Base-by-base conservation (phyloP, 2,113 vertebrate species). In the Otis tarda region DNA sequence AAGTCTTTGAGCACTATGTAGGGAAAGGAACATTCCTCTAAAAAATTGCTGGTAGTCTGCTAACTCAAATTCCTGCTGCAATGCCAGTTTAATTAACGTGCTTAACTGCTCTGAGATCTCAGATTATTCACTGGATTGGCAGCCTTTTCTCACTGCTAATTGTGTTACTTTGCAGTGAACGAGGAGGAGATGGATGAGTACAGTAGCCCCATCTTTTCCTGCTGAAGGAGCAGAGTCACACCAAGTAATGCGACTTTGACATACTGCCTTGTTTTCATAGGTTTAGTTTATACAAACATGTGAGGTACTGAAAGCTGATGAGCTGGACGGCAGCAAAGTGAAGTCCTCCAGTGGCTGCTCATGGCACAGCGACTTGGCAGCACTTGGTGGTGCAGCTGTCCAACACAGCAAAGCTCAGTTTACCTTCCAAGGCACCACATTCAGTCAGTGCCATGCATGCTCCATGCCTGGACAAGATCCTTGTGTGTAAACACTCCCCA, bases 81-180 rank as follows among this genome's bases (percentile, higher is more conserved):
- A 93, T 82, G 87, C 81, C 61, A 87, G 92, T 94, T 97, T 96
- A 95, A 97, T 97, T 95, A 97, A 95, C 94, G 87, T 37, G 67
- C 89, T 88, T 97, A 95, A 97, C 97, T 95, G 94, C 89, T 95
- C 63, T 33, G 92, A 96, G 94, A 96, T 96, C 93, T 89, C 60
- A 96, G 95, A 97, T 95, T 96, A 94, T 92, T 95, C 90, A 87
- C 65, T 86, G 61, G 83, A 83, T 97, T 97, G 91, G 83, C 89
- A 95, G 90, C 35, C 87, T 93, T 93, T 94, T 79, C 90, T 94
- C 93, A 49, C 88, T 96, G 90, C 94, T 95, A 95, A 96, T 91
- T 91, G 75, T 79, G 82, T 93, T 87, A 93, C 92, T 95, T 95
- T 92, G 6, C 95, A 89, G 73, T 1, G 67, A 94, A 90, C 4